Evolutionary conservation across 2,113 vertebrate species (phyloP).

Genomic region (Alligator mississippiensis): DNA sequence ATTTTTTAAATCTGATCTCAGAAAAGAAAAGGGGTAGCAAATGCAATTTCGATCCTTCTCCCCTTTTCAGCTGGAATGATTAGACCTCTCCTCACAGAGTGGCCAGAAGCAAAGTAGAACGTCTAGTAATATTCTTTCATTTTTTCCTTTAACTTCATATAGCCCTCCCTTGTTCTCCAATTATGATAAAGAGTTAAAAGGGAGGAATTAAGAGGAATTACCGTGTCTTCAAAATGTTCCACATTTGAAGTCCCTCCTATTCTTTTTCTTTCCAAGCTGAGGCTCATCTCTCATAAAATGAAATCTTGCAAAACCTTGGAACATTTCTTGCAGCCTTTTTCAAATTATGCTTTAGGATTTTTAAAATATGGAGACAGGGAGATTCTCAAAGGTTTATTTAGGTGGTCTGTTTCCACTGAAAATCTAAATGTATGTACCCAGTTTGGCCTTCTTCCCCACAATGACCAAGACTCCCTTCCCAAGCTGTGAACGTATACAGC

Average conservation of each 20-base stretch:
- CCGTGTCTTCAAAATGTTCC: not conserved
- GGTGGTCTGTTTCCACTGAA: not conserved
- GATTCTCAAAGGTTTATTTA: not conserved
- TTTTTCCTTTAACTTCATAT: not conserved
- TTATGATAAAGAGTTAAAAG: not conserved
- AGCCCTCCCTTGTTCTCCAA: not conserved
- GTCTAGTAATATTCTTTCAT: not conserved
- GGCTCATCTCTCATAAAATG: not conserved
- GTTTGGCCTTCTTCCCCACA: too few relatives aligned
- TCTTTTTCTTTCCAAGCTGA: not conserved
- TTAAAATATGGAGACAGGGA: not conserved
- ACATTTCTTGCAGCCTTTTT: not conserved
- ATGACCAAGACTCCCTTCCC: not conserved
- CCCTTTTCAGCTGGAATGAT: not conserved
- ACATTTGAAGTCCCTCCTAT: not conserved
- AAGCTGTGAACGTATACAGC: not conserved
- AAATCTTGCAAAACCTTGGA: not conserved
- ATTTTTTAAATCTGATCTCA: not conserved
- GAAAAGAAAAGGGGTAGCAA: not conserved
- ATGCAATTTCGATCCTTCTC: not conserved
- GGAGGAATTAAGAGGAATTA: not conserved
- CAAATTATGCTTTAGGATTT: not conserved
- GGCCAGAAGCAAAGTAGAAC: not conserved
- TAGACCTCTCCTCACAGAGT: not conserved
- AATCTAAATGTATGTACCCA: not conserved